Evolutionary conservation across 2,113 vertebrate genomes (phyloP), one percentile per base, ranked within the genome.

Genomic region (Gadus macrocephalus): DNA sequence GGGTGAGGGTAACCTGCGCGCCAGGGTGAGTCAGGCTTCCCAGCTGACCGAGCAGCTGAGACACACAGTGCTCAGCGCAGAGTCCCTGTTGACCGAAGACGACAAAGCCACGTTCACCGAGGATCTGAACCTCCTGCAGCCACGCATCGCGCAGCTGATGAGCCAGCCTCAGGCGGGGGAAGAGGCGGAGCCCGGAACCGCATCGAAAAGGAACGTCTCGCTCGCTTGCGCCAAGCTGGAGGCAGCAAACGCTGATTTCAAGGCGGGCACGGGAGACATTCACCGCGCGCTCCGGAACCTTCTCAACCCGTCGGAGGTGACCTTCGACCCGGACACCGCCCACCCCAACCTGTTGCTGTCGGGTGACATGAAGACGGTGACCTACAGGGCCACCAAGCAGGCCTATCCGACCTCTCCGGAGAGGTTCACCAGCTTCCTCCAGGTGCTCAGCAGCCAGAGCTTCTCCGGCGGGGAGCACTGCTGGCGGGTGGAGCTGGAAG

Each of bases 291-390:
- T 92, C 27, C 82, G 85, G 3, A 85, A 73, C 69, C 67, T 83
- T 53, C 70, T 93, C 25, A 91, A 92, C 76, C 90, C 91, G 7
- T 92, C 91, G 5, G 92, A 92, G 69, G 79, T 92, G 71, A 92
- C 89, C 5, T 91, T 92, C 75, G 86, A 92, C 77, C 84, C 75
- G 0, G 83, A 90, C 15, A 92, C 92, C 0, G 77, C 79, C n/a
- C 91, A 91, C 58, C 89, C 91, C 5, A 90, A 85, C 73, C 86
- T 93, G 0, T 4, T 92, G 31, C 78, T 93, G 12, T 92, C 92
- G 0, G 89, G 89, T 12, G 89, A 93, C 74, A 74, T 88, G 70
- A 90, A 91, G 78, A 90, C 84, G 0, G 83, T 87, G 61, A 86
- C 81, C 6, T 91, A 87, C 56, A 91, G 85, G 2, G 17, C 75